Conservation (phyloP, 2,113 vertebrate species). For the Pomatostomus ruficeps region DNA sequence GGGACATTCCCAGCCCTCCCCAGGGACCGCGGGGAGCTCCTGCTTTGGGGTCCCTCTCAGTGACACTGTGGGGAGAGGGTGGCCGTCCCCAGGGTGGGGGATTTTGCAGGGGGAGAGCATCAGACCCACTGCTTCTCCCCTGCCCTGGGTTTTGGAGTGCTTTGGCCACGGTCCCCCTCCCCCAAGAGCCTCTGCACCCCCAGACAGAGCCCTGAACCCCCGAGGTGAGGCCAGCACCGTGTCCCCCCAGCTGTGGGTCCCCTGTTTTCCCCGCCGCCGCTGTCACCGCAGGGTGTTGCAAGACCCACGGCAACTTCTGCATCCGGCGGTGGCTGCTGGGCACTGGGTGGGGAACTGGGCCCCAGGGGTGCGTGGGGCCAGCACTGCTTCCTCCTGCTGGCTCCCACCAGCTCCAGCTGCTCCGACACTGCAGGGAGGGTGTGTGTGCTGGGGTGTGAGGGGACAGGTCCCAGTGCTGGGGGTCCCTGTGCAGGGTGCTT, state of each 20-base stretch:
- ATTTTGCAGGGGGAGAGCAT: neutral
- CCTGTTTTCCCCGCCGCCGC: fast-evolving
- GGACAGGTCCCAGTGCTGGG: neutral
- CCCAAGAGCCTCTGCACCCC: neutral
- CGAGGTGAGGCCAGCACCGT: fast-evolving
- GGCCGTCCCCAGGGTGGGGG: neutral
- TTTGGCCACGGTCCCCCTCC: fast-evolving
- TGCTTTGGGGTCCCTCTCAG: neutral
- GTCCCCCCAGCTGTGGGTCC: neutral
- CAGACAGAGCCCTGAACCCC: neutral
- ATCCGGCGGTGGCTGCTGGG: neutral
- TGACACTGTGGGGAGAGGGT: neutral
- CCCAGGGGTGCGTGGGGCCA: fast-evolving
- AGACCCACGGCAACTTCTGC: neutral
- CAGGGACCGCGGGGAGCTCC: fast-evolving
- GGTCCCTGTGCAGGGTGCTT: neutral
- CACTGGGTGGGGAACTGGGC: neutral
- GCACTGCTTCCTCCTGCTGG: neutral
- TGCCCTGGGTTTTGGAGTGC: fast-evolving
- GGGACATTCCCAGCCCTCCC: neutral
- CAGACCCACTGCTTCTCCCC: neutral
- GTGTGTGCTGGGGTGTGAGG: neutral
- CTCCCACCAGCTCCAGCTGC: neutral
- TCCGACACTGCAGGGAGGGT: fast-evolving
- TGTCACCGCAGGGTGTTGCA: neutral